These are phyloP conservation scores for Macrocentrus cingulum DNA, from an alignment of 1,140 invertebrate genomes.

Conservation along the genomic window DNA sequence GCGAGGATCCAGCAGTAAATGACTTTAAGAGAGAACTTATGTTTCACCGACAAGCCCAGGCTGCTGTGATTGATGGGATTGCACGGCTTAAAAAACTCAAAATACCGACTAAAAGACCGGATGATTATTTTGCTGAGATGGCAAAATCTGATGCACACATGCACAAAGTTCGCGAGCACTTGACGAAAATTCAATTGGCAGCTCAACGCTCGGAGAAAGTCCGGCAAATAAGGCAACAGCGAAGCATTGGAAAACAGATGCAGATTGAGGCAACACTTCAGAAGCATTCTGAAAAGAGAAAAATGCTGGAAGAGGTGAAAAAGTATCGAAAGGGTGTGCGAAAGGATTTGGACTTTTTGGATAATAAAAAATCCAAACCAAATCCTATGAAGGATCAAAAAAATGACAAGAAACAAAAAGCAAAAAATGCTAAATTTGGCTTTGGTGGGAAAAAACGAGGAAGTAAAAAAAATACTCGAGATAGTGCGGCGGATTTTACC, in stretches of 20 bases:
- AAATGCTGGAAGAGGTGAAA: slow-evolving; percentile 83
- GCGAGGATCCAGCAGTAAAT: slow-evolving; percentile 82
- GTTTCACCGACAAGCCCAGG: slow-evolving; percentile 91
- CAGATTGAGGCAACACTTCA: slow-evolving; percentile 82
- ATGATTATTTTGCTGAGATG: slow-evolving; percentile 99
- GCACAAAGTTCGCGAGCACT: slow-evolving; percentile 87
- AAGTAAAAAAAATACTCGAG: slow-evolving; percentile 83
- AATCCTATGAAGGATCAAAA: slow-evolving; percentile 47
- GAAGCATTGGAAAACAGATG: slow-evolving; percentile 90
- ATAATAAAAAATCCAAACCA: slow-evolving; percentile 65
- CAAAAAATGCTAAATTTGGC: slow-evolving; percentile 88
- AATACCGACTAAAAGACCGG: slow-evolving; percentile 81
- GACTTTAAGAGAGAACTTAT: slow-evolving; percentile 90
- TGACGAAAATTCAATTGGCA: slow-evolving; percentile 81
- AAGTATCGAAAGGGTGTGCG: slow-evolving; percentile 82
- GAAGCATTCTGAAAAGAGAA: slow-evolving; percentile 74
- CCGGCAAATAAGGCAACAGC: slow-evolving; percentile 83
- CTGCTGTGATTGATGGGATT: slow-evolving; percentile 78
- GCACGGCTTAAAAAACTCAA: slow-evolving; percentile 72
- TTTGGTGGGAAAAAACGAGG: slow-evolving; percentile 95
- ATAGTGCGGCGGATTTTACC: slow-evolving; percentile 71
- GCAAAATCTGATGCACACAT: slow-evolving; percentile 96
- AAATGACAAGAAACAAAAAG: slow-evolving; percentile 54
- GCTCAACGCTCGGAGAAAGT: slow-evolving; percentile 87
- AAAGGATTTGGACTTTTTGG: slow-evolving; percentile 80